Evolutionary conservation across 2,888 invertebrate species (phyloP).

Genomic region (Neoscelio sp.): DNA sequence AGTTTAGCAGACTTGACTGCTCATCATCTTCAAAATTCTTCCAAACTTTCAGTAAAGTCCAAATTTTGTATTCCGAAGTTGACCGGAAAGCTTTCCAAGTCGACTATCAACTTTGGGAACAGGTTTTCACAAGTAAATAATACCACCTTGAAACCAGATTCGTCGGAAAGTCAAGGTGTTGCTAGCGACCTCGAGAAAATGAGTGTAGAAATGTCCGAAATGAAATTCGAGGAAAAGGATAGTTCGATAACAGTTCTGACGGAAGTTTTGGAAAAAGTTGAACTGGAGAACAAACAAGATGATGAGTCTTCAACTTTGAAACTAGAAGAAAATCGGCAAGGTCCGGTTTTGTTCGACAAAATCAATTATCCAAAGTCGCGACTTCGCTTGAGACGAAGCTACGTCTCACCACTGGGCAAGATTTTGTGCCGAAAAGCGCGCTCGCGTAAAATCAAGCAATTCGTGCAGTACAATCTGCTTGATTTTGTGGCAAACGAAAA

Average conservation of each 20-base stretch:
- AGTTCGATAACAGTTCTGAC: conserved; percentile 79
- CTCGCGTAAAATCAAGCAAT: conserved; percentile 73
- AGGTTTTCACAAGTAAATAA: not conserved
- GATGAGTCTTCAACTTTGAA: conserved; percentile 2
- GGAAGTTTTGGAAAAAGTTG: conserved; percentile 74
- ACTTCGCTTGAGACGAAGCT: conserved; percentile 69
- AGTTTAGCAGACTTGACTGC: conserved; percentile 41
- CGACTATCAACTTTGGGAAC: not conserved
- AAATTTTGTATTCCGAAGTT: conserved; percentile 51
- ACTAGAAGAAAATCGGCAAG: not conserved
- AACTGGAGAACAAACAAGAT: conserved; percentile 2
- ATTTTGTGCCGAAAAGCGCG: conserved; percentile 82
- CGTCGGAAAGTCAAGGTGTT: not conserved
- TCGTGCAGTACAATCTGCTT: not conserved
- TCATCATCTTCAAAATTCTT: conserved; percentile 34
- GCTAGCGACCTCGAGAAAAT: conserved; percentile 33
- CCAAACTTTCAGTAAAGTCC: not conserved
- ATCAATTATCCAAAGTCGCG: conserved; percentile 5
- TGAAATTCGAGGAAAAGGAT: conserved; percentile 16
- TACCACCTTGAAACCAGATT: not conserved
- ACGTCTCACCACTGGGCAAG: conserved; percentile 84
- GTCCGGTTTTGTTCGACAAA: not conserved
- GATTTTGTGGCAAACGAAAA: conserved; percentile 29
- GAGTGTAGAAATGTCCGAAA: conserved; percentile 13
- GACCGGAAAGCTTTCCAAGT: conserved; percentile 20